Evolutionary conservation across 1,140 invertebrate genomes (phyloP).

Genomic region (Orchesella cincta): DNA sequence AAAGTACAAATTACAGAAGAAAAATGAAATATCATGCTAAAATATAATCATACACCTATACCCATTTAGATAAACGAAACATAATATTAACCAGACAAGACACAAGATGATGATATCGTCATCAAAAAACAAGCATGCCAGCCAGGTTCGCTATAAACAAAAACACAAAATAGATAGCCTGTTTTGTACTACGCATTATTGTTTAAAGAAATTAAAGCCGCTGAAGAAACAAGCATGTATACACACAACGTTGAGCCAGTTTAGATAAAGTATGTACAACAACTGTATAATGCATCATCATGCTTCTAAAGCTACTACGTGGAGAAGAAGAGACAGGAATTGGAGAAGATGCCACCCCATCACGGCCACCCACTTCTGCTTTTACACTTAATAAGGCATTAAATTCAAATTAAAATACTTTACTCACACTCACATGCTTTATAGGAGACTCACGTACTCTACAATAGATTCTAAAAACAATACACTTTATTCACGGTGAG

Average conservation of each 20-base stretch:
- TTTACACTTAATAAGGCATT: conserved; percentile 29
- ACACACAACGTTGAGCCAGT: not conserved
- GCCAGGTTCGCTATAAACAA: too few species aligned
- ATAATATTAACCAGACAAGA: not conserved
- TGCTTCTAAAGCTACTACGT: not conserved
- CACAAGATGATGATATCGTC: not conserved
- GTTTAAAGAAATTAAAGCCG: too few species aligned
- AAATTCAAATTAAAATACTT: conserved; percentile 28
- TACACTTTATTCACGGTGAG: too few species aligned
- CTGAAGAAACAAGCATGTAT: too few species aligned
- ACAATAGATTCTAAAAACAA: too few species aligned
- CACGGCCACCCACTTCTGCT: conserved; percentile 45
- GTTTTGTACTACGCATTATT: too few species aligned
- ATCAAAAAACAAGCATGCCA: too few species aligned
- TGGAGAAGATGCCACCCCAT: conserved; percentile 36
- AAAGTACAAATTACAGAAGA: too few species aligned
- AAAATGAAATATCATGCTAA: too few species aligned
- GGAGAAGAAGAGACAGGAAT: not conserved
- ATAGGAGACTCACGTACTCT: too few species aligned
- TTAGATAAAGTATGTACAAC: not conserved
- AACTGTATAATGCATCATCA: not conserved
- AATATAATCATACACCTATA: too few species aligned
- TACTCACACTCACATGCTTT: conserved; percentile 10
- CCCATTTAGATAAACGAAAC: not conserved
- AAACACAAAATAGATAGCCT: too few species aligned